Base-by-base conservation (phyloP, 2,797 vertebrate genomes). In the Scarus forsteni region DNA sequence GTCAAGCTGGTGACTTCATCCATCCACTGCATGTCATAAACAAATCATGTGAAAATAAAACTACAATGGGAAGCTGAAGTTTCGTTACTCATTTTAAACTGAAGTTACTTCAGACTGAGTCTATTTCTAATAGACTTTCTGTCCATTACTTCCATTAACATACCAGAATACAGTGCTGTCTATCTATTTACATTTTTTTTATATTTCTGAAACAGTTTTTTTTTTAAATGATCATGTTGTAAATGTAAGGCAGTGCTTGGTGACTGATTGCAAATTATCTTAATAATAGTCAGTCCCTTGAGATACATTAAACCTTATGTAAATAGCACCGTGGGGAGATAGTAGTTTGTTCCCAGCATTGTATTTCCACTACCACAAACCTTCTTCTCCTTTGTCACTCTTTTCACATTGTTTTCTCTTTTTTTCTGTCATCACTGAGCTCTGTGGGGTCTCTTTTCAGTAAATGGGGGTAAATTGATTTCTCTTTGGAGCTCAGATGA, bases 201-300 rank as follows among this genome's bases (percentile, higher is more conserved):
- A 27, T 4, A 4, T 27, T 27, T 27, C 27, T 27, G 27, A 27
- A 27, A 27, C 27, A 27, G 27, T 27, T 27, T n/a, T n/a, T n/a
- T n/a, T n/a, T n/a, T n/a, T n/a, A n/a, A n/a, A n/a, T n/a, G n/a
- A n/a, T n/a, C 19, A 10, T 35, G 10, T 27, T 48, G 42, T 50
- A 40, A 52, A 62, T 39, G 52, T 43, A 53, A 14, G 60, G 45
- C 18, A 12, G 54, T 54, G 40, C 43, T 56, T 70, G 14, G 60
- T 55, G 65, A 76, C 75, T 75, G 74, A 83, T 83, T 81, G 61
- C 55, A 68, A 75, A 88, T 80, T 9, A 76, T 75, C 69, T 60
- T 73, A 75, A 84, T 88, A 80, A 79, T 70, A 61, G 63, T 34
- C 7, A 9, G 19, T 84, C 81, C 63, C 71, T 27, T 10, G 61